phyloP scores from a whole-genome alignment of 2,888 invertebrate genomes.

The Ecdyonurus torrentis region DNA sequence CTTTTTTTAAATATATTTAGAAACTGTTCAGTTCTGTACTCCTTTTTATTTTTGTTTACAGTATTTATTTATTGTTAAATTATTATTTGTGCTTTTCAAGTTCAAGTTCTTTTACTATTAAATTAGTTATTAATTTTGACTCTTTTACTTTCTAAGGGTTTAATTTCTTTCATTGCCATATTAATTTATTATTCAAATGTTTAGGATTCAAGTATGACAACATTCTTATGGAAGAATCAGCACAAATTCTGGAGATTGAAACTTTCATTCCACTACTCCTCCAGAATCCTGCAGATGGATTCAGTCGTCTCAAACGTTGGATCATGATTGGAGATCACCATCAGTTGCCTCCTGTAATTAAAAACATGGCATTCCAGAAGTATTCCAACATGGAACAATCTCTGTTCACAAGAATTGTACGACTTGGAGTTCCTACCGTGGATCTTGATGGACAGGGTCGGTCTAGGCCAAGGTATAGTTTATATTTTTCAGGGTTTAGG shows the following conservation, averaged over 20 bases:
- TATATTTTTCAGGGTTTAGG: slow-evolving; percentile 6
- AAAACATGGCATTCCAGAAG: slow-evolving; percentile 99
- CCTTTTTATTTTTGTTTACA: neutral
- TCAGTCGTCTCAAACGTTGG: slow-evolving; percentile 93
- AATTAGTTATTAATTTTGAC: neutral
- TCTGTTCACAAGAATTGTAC: slow-evolving; percentile 87
- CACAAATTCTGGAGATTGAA: slow-evolving; percentile 98
- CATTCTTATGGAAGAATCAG: slow-evolving; percentile 98
- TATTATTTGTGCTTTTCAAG: slow-evolving; percentile 4
- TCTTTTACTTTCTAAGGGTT: neutral
- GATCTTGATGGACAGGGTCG: slow-evolving; percentile 97
- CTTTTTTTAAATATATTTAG: neutral
- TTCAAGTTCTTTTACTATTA: neutral
- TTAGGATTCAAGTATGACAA: slow-evolving; percentile 92
- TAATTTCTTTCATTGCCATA: neutral
- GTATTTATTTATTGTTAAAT: slow-evolving; percentile 2
- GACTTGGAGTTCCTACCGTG: slow-evolving; percentile 92
- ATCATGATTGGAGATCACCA: slow-evolving; percentile 99
- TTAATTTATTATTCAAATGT: neutral
- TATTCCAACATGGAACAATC: slow-evolving; percentile 99
- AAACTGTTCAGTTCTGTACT: neutral
- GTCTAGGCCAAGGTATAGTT: slow-evolving; percentile 65
- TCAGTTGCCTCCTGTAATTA: slow-evolving; percentile 97
- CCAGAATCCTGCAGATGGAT: slow-evolving; percentile 96
- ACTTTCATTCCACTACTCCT: slow-evolving; percentile 95